These are phyloP conservation scores for Ypsolopha sequella DNA, from an alignment of 2,888 invertebrate species.

Conservation along the genomic window DNA sequence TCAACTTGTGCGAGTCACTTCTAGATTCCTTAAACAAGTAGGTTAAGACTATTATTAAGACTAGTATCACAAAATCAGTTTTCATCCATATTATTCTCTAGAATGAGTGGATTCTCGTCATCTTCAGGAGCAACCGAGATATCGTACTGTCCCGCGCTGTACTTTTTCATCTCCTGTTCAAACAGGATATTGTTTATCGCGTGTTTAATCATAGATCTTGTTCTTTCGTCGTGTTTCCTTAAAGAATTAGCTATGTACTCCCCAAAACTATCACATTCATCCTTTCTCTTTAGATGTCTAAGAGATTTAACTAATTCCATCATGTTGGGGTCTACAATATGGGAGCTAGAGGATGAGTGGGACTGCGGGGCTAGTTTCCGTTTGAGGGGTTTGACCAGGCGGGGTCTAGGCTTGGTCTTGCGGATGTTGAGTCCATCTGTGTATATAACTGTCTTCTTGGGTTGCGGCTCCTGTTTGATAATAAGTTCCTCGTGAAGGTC, in stretches of 20 bases:
- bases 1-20: too few species aligned
- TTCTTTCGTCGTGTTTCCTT: conserved; percentile 53
- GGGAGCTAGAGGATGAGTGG: too few species aligned
- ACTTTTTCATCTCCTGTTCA: conserved; percentile 61
- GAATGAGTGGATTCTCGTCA: conserved; percentile 36
- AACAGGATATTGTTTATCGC: conserved; percentile 59
- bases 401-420: too few species aligned
- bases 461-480: conserved; percentile 20
- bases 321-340: too few species aligned
- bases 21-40: conserved; percentile 28
- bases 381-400: conserved; percentile 6
- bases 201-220: conserved; percentile 56
- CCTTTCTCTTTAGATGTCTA: conserved; percentile 16
- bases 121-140: conserved; percentile 29
- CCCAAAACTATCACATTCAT: conserved; percentile 58
- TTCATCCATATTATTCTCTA: conserved; percentile 19
- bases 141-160: conserved; percentile 30
- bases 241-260: conserved; percentile 56
- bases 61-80: background rate
- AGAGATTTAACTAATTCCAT: too few species aligned
- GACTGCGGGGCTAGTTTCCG: too few species aligned
- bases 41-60: conserved; percentile 32
- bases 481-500: conserved; percentile 17
- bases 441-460: too few species aligned
- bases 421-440: too few species aligned